These are phyloP conservation scores for Ptilorrhoa leucosticta DNA, from an alignment of 2,113 vertebrate species.

Conservation along the genomic window DNA sequence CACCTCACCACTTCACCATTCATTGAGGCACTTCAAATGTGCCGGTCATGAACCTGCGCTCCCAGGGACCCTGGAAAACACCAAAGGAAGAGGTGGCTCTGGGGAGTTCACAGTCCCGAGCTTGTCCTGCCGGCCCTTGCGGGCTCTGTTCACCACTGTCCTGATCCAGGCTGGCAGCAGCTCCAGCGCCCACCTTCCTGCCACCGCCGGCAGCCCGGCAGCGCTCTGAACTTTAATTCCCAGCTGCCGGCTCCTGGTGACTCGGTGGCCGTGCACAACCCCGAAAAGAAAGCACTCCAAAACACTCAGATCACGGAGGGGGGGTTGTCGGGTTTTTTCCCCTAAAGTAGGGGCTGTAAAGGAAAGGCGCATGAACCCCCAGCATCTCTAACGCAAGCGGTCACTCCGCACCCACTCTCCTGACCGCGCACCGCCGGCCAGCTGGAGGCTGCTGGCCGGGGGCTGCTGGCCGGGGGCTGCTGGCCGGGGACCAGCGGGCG, in stretches of 20 bases:
- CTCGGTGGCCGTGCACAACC: neutral
- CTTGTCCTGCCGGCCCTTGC: fast-evolving
- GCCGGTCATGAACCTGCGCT: neutral
- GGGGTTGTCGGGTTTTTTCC: fast-evolving
- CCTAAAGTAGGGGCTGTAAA: neutral
- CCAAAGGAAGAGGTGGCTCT: neutral
- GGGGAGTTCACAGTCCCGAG: fast-evolving
- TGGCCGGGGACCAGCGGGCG: neutral
- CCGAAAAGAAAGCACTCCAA: neutral
- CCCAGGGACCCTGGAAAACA: neutral
- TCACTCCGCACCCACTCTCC: neutral
- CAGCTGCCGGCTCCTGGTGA: neutral
- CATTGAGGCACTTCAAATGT: fast-evolving
- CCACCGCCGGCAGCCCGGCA: neutral
- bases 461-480: neutral
- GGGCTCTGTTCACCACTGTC: neutral
- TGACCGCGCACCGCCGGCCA: neutral
- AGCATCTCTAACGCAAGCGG: neutral
- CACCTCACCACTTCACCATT: neutral
- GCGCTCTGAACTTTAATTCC: neutral
- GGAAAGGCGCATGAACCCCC: fast-evolving
- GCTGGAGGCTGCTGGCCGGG: neutral
- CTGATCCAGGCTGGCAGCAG: neutral
- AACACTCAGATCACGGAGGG: neutral
- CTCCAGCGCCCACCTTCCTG: neutral